Evolutionary conservation across 2,113 vertebrate species (phyloP).

Genomic region (Larimichthys crocea): DNA sequence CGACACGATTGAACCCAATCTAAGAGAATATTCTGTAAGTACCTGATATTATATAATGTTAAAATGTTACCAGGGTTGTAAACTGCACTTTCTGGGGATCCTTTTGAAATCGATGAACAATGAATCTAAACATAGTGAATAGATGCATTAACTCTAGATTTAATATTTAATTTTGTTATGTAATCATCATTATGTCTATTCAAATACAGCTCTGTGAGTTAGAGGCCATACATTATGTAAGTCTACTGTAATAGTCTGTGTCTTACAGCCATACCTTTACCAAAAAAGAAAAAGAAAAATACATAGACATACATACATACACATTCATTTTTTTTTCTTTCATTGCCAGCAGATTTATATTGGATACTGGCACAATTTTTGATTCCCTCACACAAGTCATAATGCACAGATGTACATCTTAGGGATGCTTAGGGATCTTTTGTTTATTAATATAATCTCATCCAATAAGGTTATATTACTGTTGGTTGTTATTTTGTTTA

Average conservation of each 20-base stretch:
- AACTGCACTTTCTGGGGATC: not conserved
- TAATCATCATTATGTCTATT: not conserved
- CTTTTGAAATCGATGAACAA: not conserved
- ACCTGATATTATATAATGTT: not conserved
- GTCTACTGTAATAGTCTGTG: not conserved
- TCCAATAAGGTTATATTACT: too few species aligned
- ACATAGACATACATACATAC: too few species aligned
- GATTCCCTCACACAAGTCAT: not conserved
- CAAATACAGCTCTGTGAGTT: not conserved
- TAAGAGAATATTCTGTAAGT: not conserved
- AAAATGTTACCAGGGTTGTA: not conserved
- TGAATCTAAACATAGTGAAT: not conserved
- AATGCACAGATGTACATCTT: not conserved
- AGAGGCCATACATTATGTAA: not conserved
- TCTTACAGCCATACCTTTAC: not conserved
- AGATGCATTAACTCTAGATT: not conserved
- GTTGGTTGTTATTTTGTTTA: too few species aligned
- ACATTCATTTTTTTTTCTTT: too few species aligned
- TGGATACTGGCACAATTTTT: not conserved
- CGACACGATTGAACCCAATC: not conserved
- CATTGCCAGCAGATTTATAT: not conserved
- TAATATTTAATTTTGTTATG: not conserved
- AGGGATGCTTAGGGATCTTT: too few species aligned
- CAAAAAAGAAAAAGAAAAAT: not conserved
- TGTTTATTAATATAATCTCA: too few species aligned